Evolutionary conservation across 2,797 vertebrate genomes (phyloP).

Genomic region (Enteromius viviparus): DNA sequence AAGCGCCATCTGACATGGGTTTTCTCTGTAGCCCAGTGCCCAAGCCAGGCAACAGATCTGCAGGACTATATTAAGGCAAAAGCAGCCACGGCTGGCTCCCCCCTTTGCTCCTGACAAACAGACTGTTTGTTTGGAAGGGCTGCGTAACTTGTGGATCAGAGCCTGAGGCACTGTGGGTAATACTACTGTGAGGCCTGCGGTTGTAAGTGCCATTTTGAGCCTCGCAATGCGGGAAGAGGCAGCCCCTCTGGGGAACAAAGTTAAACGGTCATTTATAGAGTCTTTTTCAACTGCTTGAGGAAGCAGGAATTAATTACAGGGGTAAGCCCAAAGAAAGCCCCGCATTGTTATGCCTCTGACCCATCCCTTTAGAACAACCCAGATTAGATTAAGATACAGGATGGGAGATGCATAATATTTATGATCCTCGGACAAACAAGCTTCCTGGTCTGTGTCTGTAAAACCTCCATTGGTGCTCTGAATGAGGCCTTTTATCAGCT

Average conservation of each 20-base stretch:
- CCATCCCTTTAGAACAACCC: conserved; percentile 20
- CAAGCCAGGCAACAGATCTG: conserved; percentile 63
- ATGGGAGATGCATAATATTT: conserved; percentile 52
- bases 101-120: conserved; percentile 76
- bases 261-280: conserved; percentile 66
- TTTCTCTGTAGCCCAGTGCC: conserved; percentile 68
- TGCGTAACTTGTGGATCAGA: conserved; percentile 75
- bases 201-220: conserved; percentile 76
- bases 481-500: conserved; percentile 21
- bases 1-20: conserved; percentile 74
- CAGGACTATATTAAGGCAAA: conserved; percentile 80
- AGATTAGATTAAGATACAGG: conserved; percentile 46
- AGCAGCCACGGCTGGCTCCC: conserved; percentile 69
- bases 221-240: conserved; percentile 51
- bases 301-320: conserved; percentile 49
- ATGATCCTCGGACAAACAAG: conserved; percentile 19
- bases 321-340: conserved; percentile 33
- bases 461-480: conserved; percentile 9
- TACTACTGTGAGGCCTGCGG: conserved; percentile 65
- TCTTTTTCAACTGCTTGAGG: conserved; percentile 56
- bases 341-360: conserved; percentile 43
- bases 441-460: conserved; percentile 20
- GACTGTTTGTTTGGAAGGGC: conserved; percentile 75
- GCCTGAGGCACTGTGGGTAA: conserved; percentile 69
- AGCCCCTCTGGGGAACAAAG: conserved; percentile 62